Evolutionary conservation across 2,113 vertebrate genomes (phyloP).

Genomic region (Tamias sibiricus): DNA sequence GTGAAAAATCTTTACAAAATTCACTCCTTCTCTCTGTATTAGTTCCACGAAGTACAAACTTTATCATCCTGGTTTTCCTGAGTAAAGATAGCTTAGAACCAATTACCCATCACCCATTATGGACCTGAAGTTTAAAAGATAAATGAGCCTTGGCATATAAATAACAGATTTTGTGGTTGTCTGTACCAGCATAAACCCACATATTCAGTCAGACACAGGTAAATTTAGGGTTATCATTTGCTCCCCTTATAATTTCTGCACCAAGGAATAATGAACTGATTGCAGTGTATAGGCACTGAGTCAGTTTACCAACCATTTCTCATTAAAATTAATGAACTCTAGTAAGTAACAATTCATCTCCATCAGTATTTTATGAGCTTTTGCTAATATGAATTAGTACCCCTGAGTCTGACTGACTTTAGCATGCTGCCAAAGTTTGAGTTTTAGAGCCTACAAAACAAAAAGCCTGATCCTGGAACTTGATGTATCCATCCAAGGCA

Average conservation of each 20-base stretch:
- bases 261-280: neutral
- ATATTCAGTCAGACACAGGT: neutral
- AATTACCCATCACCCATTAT: neutral
- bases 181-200: neutral
- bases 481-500: neutral
- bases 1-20: neutral
- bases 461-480: neutral
- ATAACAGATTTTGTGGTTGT: neutral
- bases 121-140: neutral
- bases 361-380: constrained; percentile 27
- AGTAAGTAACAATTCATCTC: constrained; percentile 22
- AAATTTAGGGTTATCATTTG: neutral
- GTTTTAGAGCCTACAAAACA: neutral
- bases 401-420: neutral
- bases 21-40: neutral
- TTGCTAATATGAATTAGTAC: constrained; percentile 52
- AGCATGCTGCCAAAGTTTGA: neutral
- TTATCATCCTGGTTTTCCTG: neutral
- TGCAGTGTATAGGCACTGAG: neutral
- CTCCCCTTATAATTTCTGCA: neutral
- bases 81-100: neutral
- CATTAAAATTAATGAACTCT: constrained; percentile 23
- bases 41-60: neutral
- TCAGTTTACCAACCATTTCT: neutral
- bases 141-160: neutral